Base-by-base conservation (phyloP, 1,140 invertebrate species). In the Heliconius congener region DNA sequence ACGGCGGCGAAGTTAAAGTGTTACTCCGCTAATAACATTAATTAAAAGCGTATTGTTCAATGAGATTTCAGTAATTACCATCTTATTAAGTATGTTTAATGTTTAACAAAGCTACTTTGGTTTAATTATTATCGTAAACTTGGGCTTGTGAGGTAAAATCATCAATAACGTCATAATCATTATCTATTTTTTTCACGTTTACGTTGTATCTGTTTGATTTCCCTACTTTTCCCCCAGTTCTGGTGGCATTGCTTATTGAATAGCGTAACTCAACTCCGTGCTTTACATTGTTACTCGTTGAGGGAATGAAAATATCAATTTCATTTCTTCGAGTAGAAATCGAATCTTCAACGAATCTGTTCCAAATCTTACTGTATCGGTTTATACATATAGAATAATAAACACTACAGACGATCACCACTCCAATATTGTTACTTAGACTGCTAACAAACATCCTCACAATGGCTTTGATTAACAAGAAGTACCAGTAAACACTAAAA, bases 11-110 rank as follows among this genome's bases (percentile, higher is more conserved):
- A 84, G 83, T 80, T 79, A 84, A 86, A 86, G 84, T 88, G 87
- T 90, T 87, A 77, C 76, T 81, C 73, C 73, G 77, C 76, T 86
- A 87, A 85, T 89, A 84, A 87, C 84, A 86, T 89, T 90, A 90
- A 90, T 91, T 88, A 87, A 79, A 82, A 84, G 80, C 79, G 77
- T 82, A 81, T 85, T 88, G 84, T 90, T 79, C 75, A 76, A 84
- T 82, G 79, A 78, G 72, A 87, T 89, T 88, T 86, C 57, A 84
- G 84, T 74, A 85, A 86, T 88, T 85, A 84, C 79, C 75, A 72
- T 77, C 78, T 84, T 84, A 87, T 85, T 85, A 85, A 85, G 78
- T 82, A 71, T 78, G 72, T 74, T 76, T 79, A 83, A n/a, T 71
- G 60, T 66, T 66, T 66, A 23, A 30, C 11, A 66, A 66, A 30